A percentile compares a stretch with the other conserved stretches of the same genome.
Conservation (phyloP, 1,140 invertebrate species). For the Coptotermes formosanus region DNA sequence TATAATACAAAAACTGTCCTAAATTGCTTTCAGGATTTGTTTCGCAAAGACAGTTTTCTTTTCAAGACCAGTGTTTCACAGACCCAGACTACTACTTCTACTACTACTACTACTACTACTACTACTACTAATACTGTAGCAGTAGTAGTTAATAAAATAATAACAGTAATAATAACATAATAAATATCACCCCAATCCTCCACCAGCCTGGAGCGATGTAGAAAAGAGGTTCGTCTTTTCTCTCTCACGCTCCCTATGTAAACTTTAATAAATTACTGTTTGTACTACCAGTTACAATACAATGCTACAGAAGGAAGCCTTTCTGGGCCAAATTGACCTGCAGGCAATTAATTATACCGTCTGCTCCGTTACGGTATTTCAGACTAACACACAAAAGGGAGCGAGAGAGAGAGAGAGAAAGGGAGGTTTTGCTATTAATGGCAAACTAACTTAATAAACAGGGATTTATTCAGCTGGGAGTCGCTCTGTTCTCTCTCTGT, state of each 20-base stretch:
- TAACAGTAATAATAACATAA: no score
- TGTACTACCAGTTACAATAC: slow-evolving; percentile 10
- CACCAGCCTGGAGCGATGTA: not conserved
- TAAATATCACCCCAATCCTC: not conserved
- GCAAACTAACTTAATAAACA: slow-evolving; percentile 31
- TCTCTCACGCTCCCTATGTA: not conserved
- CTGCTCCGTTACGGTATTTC: not conserved
- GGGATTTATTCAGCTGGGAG: slow-evolving; percentile 21
- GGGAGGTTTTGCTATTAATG: slow-evolving; percentile 27
- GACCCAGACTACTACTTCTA: no score
- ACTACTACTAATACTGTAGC: no score
- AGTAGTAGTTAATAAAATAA: no score
- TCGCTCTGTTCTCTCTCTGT: not conserved
- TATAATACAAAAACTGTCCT: no score
- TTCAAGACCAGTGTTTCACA: no score
- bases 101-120: no score
- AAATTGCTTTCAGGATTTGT: no score
- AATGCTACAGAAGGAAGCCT: slow-evolving; percentile 6
- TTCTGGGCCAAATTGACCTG: slow-evolving; percentile 26
- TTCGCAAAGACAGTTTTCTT: no score
- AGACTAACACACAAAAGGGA: slow-evolving; percentile 9
- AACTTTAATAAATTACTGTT: slow-evolving; percentile 6
- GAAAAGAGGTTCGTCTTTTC: not conserved
- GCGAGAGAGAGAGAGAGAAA: not conserved
- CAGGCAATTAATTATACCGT: slow-evolving; percentile 29